Base-by-base conservation (phyloP, 1,140 invertebrate genomes). In the Pseudomyrmex gracilis region DNA sequence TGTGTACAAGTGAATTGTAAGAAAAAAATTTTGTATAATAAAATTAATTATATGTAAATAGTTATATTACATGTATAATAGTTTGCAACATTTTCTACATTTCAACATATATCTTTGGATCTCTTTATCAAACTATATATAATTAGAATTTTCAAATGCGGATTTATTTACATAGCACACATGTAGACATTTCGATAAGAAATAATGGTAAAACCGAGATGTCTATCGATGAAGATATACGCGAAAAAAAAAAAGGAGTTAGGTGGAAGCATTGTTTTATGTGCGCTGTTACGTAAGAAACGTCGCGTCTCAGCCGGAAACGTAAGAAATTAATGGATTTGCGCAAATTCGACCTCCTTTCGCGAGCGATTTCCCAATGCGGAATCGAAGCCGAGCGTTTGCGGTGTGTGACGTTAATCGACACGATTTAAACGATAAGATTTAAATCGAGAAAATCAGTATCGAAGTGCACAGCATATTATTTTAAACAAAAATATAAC, bases 321-420 rank as follows among this genome's bases (percentile, higher is more conserved):
- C 53, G 7, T 4, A 47, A 58, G 67, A n/a, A 80, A 70, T 80
- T 80, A 80, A 80, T 80, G 53, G 53, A 71, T 80, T 45, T 53
- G 53, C 45, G 53, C 66, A 70, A 80, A 80, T 70, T 80, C 20
- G 66, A 80, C 53, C 76, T 80, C 66, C 53, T 80, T 80, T 80
- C 66, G 76, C 66, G 55, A 57, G 45, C 8, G 22, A 24, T 80
- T 80, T 58, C 76, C n/a, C 66, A 71, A 71, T 22, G 53, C 66
- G 66, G 66, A 70, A 80, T 80, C 64, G 43, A 70, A 67, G 34
- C 51, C 53, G 76, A 17, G 15, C 58, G 43, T 70, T 71, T 80
- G 55, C 22, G 43, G 1, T 80, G 55, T 80, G 55, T 80, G 66
- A 70, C 66, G 76, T 80, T 80, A 80, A 80, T 70, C 76, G 53